These are phyloP conservation scores for Drosophila cardini DNA, from an alignment of 1,140 invertebrate genomes.

Conservation along the genomic window DNA sequence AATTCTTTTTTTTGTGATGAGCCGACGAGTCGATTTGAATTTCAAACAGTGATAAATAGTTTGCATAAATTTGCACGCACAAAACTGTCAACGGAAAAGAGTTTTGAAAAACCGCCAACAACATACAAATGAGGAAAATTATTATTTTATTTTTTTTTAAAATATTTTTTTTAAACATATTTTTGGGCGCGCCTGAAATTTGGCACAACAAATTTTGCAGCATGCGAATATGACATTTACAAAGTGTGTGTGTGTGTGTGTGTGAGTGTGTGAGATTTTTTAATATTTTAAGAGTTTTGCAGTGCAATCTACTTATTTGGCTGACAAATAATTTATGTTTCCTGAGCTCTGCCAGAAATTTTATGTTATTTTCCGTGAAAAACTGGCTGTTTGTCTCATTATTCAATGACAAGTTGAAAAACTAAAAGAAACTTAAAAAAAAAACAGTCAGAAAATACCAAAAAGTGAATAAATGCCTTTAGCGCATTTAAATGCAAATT, in stretches of 20 bases:
- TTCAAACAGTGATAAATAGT: constrained; percentile 44
- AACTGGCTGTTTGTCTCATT: constrained; percentile 53
- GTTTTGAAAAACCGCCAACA: constrained; percentile 45
- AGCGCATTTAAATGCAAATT: constrained; percentile 69
- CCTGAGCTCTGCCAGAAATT: constrained; percentile 32
- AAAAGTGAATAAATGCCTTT: constrained; percentile 8
- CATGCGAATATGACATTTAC: constrained; percentile 67
- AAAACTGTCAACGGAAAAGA: constrained; percentile 50
- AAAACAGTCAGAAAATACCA: too few species aligned
- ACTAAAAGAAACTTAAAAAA: constrained; percentile 7
- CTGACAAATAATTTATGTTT: constrained; percentile 58
- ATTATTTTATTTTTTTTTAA: constrained; percentile 37
- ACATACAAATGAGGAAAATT: constrained; percentile 11
- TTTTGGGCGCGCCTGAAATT: constrained; percentile 55
- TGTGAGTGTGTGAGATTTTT: constrained; percentile 7
- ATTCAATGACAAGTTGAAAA: constrained; percentile 59
- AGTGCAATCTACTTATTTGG: constrained; percentile 33
- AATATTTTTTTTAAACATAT: too few species aligned
- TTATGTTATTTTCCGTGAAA: constrained; percentile 23
- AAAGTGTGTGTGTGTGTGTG: constrained; percentile 28
- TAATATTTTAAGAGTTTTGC: constrained; percentile 39
- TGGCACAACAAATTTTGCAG: constrained; percentile 46
- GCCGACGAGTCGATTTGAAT: constrained; percentile 26
- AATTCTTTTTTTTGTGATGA: constrained; percentile 41
- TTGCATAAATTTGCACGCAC: constrained; percentile 59